These are phyloP conservation scores for Hycleus phaleratus DNA, from an alignment of 1,140 invertebrate species.

Conservation along the genomic window DNA sequence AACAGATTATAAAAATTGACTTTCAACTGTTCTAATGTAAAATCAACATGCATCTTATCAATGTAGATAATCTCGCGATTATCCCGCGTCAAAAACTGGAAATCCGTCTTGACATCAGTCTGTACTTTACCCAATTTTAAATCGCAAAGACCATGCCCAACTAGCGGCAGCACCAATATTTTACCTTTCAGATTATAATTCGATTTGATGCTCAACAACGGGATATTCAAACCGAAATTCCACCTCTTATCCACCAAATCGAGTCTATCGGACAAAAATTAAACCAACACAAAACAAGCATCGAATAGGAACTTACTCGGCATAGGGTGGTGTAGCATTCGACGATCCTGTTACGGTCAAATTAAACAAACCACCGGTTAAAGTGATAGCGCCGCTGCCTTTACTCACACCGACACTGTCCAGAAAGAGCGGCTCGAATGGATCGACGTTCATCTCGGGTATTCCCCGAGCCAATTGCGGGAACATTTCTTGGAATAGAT, in stretches of 20 bases:
- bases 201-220: constrained; percentile 45
- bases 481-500: constrained; percentile 42
- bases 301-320: constrained; percentile 30
- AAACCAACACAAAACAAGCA: constrained; percentile 2
- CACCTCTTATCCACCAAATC: constrained; percentile 42
- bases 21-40: constrained; percentile 45
- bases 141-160: constrained; percentile 46
- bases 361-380: constrained; percentile 41
- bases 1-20: constrained; percentile 57
- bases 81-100: constrained; percentile 39
- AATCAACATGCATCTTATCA: constrained; percentile 49
- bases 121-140: constrained; percentile 44
- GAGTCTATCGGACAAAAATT: constrained; percentile 35
- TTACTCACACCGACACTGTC: constrained; percentile 41
- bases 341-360: constrained; percentile 42
- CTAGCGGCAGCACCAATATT: constrained; percentile 48
- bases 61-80: constrained; percentile 44
- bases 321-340: constrained; percentile 41
- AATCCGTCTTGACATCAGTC: constrained; percentile 45
- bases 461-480: constrained; percentile 42
- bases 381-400: constrained; percentile 40
- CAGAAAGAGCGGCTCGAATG: constrained; percentile 42
- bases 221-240: constrained; percentile 47
- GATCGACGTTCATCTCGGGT: constrained; percentile 41
- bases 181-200: constrained; percentile 52